A percentile compares a stretch with the other conserved stretches of the same genome.
Conservation (phyloP, 2,888 invertebrate species). For the Drosophila hamatofila region DNA sequence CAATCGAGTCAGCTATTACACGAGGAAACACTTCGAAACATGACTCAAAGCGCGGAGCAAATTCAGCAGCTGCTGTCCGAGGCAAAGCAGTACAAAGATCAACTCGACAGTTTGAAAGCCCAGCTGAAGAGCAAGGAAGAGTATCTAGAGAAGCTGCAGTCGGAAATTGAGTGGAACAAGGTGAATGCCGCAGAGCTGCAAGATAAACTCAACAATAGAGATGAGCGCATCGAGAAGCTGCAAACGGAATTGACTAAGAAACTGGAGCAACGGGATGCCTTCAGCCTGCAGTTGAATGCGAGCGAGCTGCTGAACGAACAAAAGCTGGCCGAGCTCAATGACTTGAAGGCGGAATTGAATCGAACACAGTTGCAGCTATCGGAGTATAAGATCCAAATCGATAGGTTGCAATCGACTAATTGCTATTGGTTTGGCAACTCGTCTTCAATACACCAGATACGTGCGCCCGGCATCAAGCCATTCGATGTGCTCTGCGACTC, state of each 20-base stretch:
- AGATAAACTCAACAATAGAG: not conserved
- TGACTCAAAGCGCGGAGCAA: not conserved
- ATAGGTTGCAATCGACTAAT: not conserved
- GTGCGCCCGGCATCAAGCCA: not conserved
- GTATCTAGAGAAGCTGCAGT: not conserved
- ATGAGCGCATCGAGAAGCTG: not conserved
- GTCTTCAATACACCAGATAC: not conserved
- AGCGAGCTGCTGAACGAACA: slow-evolving; percentile 1
- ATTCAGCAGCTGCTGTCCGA: slow-evolving; percentile 3
- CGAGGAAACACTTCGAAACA: not conserved
- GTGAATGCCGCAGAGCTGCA: not conserved
- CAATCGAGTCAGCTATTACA: not conserved
- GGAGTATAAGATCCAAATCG: not conserved
- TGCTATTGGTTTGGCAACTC: slow-evolving; percentile 12
- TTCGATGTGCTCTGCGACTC: slow-evolving; percentile 13
- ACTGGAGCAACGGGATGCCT: not conserved
- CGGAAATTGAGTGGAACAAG: not conserved
- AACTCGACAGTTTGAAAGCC: not conserved
- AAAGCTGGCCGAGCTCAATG: not conserved
- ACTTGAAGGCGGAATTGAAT: not conserved
- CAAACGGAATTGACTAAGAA: not conserved
- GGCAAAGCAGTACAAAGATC: not conserved
- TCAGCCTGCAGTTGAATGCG: not conserved
- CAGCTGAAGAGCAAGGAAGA: not conserved
- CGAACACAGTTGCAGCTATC: not conserved